phyloP scores from a whole-genome alignment of 2,113 vertebrate species.

The Anguilla rostrata region DNA sequence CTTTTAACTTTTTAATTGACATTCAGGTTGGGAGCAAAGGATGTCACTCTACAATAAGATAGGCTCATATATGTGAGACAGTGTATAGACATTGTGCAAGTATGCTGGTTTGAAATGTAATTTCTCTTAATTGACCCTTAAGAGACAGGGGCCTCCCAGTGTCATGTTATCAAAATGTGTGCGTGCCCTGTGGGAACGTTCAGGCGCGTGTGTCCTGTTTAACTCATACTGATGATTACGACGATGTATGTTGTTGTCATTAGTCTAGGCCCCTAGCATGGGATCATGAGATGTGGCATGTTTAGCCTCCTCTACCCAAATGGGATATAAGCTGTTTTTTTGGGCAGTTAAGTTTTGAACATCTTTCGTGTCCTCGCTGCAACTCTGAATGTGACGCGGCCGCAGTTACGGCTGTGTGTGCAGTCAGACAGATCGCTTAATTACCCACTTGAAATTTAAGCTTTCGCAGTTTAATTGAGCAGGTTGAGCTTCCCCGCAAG shows the following conservation, averaged over 20 bases:
- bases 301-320: constrained; percentile 48
- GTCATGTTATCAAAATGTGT: too few relatives aligned
- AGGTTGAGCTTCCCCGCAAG: constrained; percentile 11
- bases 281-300: constrained; percentile 42
- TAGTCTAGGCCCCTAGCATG: constrained; percentile 24
- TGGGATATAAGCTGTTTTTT: constrained; percentile 35
- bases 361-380: neutral
- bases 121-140: neutral
- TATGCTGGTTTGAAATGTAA: too few relatives aligned
- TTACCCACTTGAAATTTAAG: constrained; percentile 41
- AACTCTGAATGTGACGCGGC: neutral
- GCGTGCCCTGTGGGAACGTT: neutral
- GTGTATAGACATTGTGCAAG: too few relatives aligned
- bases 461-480: constrained; percentile 42
- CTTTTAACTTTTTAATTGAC: too few relatives aligned
- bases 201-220: neutral
- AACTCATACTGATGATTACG: neutral
- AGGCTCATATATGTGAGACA: too few relatives aligned
- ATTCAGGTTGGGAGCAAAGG: too few relatives aligned
- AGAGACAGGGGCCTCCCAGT: too few relatives aligned
- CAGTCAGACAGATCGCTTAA: constrained; percentile 26
- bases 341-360: neutral
- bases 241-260: neutral
- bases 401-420: constrained; percentile 25
- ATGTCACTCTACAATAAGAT: too few relatives aligned